These are phyloP conservation scores for Vulpes lagopus DNA, from an alignment of 2,113 vertebrate genomes.

Conservation along the genomic window DNA sequence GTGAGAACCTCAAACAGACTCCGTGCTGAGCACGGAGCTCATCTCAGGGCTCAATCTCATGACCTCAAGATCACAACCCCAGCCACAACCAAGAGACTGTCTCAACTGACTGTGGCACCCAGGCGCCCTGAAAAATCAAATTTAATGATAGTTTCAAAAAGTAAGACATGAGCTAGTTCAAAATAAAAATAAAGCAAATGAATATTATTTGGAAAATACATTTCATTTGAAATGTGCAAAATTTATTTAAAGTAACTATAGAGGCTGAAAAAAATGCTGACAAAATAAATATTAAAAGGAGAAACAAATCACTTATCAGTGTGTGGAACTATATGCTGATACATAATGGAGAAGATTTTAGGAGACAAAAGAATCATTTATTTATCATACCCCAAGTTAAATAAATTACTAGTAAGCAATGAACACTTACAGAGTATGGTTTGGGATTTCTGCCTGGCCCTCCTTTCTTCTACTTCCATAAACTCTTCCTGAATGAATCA, in stretches of 20 bases:
- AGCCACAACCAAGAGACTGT: background rate
- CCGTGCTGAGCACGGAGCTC: background rate
- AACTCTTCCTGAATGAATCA: background rate
- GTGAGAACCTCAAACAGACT: background rate
- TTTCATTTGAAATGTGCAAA: background rate
- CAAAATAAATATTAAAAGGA: background rate
- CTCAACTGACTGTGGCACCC: background rate
- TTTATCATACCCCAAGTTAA: background rate
- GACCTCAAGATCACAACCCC: background rate
- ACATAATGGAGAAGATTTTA: background rate
- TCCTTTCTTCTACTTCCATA: background rate
- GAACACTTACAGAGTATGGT: background rate
- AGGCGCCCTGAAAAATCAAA: background rate
- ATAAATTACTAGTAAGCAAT: background rate
- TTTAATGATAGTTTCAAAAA: background rate
- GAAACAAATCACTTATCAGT: background rate
- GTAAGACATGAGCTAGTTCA: background rate
- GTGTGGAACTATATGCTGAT: background rate
- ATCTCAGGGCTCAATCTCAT: background rate
- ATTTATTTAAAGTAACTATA: background rate
- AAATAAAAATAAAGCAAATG: background rate
- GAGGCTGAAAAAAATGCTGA: background rate
- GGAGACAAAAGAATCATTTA: background rate
- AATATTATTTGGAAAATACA: background rate
- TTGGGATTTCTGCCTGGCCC: background rate